Percentiles rank a stretch among this genome's conserved stretches.
Evolutionary conservation across 2,888 invertebrate genomes (phyloP).

Genomic region (Callyntrura sp.): DNA sequence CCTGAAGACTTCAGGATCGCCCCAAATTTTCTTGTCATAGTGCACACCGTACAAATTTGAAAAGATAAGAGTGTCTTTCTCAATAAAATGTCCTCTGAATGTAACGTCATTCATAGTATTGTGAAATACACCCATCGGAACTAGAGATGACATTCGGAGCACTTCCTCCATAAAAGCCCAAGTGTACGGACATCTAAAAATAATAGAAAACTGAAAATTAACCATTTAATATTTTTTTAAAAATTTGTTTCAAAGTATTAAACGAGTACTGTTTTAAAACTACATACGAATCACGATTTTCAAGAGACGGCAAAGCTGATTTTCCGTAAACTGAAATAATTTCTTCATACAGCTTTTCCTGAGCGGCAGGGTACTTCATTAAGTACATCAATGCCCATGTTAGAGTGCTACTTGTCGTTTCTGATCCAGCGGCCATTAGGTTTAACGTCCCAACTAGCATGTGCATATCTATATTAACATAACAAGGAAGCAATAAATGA

Average conservation of each 20-base stretch:
- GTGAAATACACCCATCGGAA: slow-evolving; percentile 77
- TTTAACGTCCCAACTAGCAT: slow-evolving; percentile 67
- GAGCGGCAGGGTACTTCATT: slow-evolving; percentile 54
- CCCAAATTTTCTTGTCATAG: slow-evolving; percentile 74
- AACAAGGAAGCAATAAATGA: too few relatives aligned
- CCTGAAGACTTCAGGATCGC: slow-evolving; percentile 76
- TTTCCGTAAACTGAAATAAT: neutral
- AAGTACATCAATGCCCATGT: slow-evolving; percentile 75
- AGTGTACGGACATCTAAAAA: slow-evolving; percentile 69
- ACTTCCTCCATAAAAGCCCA: slow-evolving; percentile 78
- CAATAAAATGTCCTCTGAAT: slow-evolving; percentile 76
- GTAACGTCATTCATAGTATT: slow-evolving; percentile 70
- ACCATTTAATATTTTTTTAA: too few relatives aligned
- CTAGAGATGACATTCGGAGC: slow-evolving; percentile 71
- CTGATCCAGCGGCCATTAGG: slow-evolving; percentile 79
- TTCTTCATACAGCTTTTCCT: slow-evolving; percentile 69
- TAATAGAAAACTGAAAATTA: slow-evolving; percentile 8
- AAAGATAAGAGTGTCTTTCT: slow-evolving; percentile 77
- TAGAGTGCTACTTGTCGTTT: slow-evolving; percentile 77
- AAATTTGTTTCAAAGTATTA: neutral
- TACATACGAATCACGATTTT: slow-evolving; percentile 50
- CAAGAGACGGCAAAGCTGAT: slow-evolving; percentile 59
- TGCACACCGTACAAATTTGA: slow-evolving; percentile 77
- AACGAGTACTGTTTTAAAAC: neutral
- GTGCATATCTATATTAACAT: slow-evolving; percentile 78